Evolutionary conservation across 2,888 invertebrate genomes (phyloP).

Genomic region (Galerucella pusilla): DNA sequence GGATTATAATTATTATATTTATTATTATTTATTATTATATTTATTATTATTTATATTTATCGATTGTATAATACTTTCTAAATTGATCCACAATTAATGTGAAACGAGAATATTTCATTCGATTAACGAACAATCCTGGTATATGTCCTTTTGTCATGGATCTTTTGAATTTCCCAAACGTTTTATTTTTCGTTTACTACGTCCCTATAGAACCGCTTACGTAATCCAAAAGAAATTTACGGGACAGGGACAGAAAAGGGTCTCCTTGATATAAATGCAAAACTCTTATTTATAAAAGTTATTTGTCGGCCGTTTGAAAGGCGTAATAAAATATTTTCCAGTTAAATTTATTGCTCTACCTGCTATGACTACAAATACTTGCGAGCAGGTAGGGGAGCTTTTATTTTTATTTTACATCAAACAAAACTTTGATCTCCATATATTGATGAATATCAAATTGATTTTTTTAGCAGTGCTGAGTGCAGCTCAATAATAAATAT

Average conservation of each 20-base stretch:
- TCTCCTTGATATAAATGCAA: constrained; percentile 35
- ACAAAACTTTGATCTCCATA: constrained; percentile 17
- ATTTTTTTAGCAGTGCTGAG: no score
- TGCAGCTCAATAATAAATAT: no score
- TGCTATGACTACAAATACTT: constrained; percentile 19
- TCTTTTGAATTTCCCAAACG: background rate
- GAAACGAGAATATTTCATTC: background rate
- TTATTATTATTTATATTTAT: no score
- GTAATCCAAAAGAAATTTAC: constrained; percentile 29
- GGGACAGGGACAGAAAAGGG: constrained; percentile 36
- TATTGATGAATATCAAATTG: no score
- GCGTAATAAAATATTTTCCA: constrained; percentile 37
- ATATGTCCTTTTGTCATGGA: background rate
- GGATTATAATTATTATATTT: no score
- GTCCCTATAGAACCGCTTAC: background rate
- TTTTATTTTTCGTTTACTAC: background rate
- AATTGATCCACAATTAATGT: no score
- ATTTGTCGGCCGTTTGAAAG: constrained; percentile 39
- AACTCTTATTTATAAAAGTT: constrained; percentile 41
- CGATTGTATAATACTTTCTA: no score
- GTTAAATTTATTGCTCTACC: constrained; percentile 31
- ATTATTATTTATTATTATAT: no score
- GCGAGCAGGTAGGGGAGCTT: background rate
- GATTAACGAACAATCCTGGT: background rate
- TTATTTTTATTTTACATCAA: constrained; percentile 14